Base-by-base conservation (phyloP, 1,140 invertebrate species). In the Elymnias hypermnestra region DNA sequence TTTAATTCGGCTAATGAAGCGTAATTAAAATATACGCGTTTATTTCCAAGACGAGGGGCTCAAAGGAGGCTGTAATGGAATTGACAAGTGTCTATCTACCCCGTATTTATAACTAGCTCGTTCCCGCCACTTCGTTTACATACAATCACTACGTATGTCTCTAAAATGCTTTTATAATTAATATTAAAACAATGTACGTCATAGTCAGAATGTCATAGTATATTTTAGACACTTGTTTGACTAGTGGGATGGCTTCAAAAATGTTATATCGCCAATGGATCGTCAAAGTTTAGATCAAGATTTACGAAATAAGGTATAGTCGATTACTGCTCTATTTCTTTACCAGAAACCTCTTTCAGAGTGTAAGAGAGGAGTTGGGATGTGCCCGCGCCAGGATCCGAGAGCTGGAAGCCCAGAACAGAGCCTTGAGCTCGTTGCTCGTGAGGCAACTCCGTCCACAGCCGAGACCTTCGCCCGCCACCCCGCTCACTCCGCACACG, bases 371-470 rank as follows among this genome's bases (percentile, higher is more conserved):
- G 69, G 91, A 93, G 75, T 87, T 93, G 56, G 87, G 87, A 14
- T 87, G 88, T 3, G 75, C 92, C 12, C 89, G 91, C 41, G 87
- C 86, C 51, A 87, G 89, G 35, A 90, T 92, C 19, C 87, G 91
- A 51, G 91, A 93, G 58, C 82, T 93, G 14, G 92, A 92, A 69
- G 85, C 88, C 6, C 91, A 92, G 59, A 93, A 93, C 74, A 75
- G 89, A 23, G 88, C 90, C 5, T 67, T 93, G 23, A 91, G 90
- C 22, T 87, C 90, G 1, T 73, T 93, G 35, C 77, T 93, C 21
- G 87, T 92, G 26, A 90, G 92, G 31, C 90, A 92, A 53, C 75
- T 92, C 15, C 85, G 88, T 29, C 86, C 88, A 10, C 86, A 87
- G 42, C 88, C 88, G 10, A 58, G 78, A 10, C 86, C 86, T 1